Percentiles rank a stretch among this genome's conserved stretches.
Conservation (phyloP, 2,888 invertebrate genomes). For the Leucania comma region DNA sequence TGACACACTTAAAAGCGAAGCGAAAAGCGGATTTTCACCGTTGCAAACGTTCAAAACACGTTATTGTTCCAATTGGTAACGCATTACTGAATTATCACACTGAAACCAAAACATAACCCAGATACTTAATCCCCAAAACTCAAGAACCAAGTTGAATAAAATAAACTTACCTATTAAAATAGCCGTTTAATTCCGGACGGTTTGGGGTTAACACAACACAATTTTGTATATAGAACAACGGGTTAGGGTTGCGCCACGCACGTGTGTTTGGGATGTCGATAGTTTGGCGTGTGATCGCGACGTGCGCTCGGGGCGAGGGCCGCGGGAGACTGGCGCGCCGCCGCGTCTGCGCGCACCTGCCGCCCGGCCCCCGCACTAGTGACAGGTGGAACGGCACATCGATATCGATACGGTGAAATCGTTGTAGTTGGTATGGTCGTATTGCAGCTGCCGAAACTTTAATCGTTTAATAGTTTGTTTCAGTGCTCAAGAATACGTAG, state of each 20-base stretch:
- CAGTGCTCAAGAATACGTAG: no score
- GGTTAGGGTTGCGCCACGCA: slow-evolving; percentile 87
- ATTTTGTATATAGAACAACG: slow-evolving; percentile 81
- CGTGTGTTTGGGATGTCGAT: slow-evolving; percentile 86
- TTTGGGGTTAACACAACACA: slow-evolving; percentile 82
- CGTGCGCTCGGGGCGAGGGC: slow-evolving; percentile 82
- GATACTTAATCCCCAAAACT: slow-evolving; percentile 63
- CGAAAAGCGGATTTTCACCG: slow-evolving; percentile 76
- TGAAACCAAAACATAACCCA: slow-evolving; percentile 81
- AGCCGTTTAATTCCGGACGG: slow-evolving; percentile 68
- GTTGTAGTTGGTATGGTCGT: no score
- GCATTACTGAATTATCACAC: slow-evolving; percentile 76
- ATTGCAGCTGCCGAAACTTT: no score
- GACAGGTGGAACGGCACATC: slow-evolving; percentile 81
- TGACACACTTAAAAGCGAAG: slow-evolving; percentile 77
- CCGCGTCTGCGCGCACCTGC: slow-evolving; percentile 87
- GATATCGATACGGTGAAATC: slow-evolving; percentile 80
- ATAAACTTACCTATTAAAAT: slow-evolving; percentile 67
- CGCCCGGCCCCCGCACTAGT: slow-evolving; percentile 85
- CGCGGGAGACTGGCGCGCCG: slow-evolving; percentile 90
- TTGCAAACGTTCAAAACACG: slow-evolving; percentile 76
- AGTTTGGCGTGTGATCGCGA: slow-evolving; percentile 72
- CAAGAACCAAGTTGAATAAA: background rate
- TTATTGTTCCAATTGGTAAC: slow-evolving; percentile 75
- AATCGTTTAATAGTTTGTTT: no score